phyloP scores from a whole-genome alignment of 1,140 invertebrate species.

The Drosophila nasuta region DNA sequence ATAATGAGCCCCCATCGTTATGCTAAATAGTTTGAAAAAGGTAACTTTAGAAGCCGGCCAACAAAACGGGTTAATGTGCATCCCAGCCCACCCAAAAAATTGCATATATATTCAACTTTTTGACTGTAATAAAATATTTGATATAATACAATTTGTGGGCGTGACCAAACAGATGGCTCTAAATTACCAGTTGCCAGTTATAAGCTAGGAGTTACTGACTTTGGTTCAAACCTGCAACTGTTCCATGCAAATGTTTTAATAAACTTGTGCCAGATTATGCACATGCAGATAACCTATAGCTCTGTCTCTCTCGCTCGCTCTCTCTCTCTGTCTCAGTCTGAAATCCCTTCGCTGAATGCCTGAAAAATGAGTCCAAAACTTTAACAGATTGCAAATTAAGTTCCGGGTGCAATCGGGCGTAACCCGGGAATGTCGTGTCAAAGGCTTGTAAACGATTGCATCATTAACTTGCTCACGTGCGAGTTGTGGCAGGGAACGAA shows the following conservation, averaged over 20 bases:
- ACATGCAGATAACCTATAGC: constrained; percentile 21
- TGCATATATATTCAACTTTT: constrained; percentile 77
- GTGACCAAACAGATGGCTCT: constrained; percentile 46
- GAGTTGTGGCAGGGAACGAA: constrained; percentile 4
- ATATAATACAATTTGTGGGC: constrained; percentile 56
- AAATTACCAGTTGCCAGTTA: constrained; percentile 30
- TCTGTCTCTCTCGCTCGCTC: constrained; percentile 4
- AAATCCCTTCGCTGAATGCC: neutral
- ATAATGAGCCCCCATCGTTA: constrained; percentile 74
- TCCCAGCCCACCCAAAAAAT: constrained; percentile 42
- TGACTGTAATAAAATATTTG: constrained; percentile 67
- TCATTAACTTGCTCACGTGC: constrained; percentile 76
- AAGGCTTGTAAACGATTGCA: constrained; percentile 72
- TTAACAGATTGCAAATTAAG: constrained; percentile 46
- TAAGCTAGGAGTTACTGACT: constrained; percentile 3
- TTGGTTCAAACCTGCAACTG: neutral
- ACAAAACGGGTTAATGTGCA: constrained; percentile 58
- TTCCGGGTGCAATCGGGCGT: constrained; percentile 29
- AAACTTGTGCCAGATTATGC: constrained; percentile 51
- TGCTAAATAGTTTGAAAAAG: constrained; percentile 77
- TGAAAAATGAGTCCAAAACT: constrained; percentile 35
- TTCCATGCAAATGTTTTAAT: constrained; percentile 57
- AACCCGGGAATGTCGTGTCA: constrained; percentile 58
- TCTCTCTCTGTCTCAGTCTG: neutral
- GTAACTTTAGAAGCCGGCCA: constrained; percentile 45